Evolutionary conservation across 2,888 invertebrate species (phyloP), one percentile per base, ranked within the genome.

Genomic region (Caenorhabditis japonica): DNA sequence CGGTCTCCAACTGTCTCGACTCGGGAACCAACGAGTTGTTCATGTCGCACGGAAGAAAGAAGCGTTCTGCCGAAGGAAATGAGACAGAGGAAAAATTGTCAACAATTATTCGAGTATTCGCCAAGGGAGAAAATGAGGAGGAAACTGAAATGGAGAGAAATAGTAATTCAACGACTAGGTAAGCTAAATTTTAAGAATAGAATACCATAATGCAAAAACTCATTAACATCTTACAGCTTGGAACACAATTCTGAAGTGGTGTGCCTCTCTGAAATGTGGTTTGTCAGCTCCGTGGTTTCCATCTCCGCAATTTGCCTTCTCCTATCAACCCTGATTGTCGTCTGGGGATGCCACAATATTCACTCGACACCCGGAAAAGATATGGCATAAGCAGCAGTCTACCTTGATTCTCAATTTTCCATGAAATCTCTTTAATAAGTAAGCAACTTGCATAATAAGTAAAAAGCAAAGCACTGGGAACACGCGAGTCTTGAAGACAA

Each of bases 21-120:
- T 84, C 84, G n/a, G 88, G 86, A 69, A 86, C 84, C 69, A 86
- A 86, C 59, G 85, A 87, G 66, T 75, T 87, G 44, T 87, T 87
- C 82, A 83, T 84, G 52, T 87, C 87, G 3, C 87, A 87, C 74
- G 87, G 87, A 49, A 75, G 87, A 38, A 85, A 82, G 77, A 88
- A 87, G 82, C 80, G 87, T 25, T 75, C 75, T 15, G 71, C 66
- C 38, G 56, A 52, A 27, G 81, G 79, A 33, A 79, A 76, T 46
- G 80, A 82, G 52, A 77, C 80, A 33, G 83, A 85, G 55, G 87
- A 87, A 72, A 87, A 83, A 3, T 77, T 87, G 5, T 85, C 86
- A 0, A 87, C 87, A 41, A 84, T 86, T 64, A 88, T 87, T 60
- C 70, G 87, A 19, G 87, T 87, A 3, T 71, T 87, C 47, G 87